Evolutionary conservation across 1,140 invertebrate genomes (phyloP).

Genomic region (Nephila pilipes): DNA sequence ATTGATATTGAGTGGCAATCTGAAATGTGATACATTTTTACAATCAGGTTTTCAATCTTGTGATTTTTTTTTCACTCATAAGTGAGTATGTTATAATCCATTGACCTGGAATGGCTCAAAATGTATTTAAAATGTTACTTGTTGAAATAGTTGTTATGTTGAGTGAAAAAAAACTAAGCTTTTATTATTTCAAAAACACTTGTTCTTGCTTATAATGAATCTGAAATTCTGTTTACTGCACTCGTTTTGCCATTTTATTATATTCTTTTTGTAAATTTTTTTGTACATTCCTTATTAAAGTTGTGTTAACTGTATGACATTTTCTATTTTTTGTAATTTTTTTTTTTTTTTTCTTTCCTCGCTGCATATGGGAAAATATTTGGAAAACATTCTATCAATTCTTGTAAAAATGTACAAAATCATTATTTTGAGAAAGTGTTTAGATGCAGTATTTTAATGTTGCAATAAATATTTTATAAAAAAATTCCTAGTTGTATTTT

Average conservation of each 20-base stretch:
- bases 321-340: constrained; percentile 18
- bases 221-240: constrained; percentile 36
- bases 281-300: constrained; percentile 67
- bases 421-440: constrained; percentile 66
- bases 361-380: neutral
- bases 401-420: constrained; percentile 69
- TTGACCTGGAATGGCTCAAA: constrained; percentile 24
- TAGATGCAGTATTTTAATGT: constrained; percentile 71
- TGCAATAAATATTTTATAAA: constrained; percentile 72
- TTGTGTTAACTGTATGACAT: constrained; percentile 35
- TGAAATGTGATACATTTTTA: constrained; percentile 68
- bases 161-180: constrained; percentile 9
- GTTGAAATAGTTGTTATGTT: constrained; percentile 58
- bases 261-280: constrained; percentile 59
- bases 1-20: constrained; percentile 43
- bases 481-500: neutral
- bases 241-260: constrained; percentile 56
- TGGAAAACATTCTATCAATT: constrained; percentile 19
- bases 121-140: constrained; percentile 60
- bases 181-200: constrained; percentile 31
- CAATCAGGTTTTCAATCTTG: constrained; percentile 68
- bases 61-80: constrained; percentile 41
- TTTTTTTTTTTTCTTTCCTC: neutral
- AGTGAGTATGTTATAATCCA: constrained; percentile 36
- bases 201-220: constrained; percentile 47